Percentiles rank a stretch among this genome's conserved stretches.
Evolutionary conservation across 2,113 vertebrate genomes (phyloP).

Genomic region (Amphiprion ocellaris): DNA sequence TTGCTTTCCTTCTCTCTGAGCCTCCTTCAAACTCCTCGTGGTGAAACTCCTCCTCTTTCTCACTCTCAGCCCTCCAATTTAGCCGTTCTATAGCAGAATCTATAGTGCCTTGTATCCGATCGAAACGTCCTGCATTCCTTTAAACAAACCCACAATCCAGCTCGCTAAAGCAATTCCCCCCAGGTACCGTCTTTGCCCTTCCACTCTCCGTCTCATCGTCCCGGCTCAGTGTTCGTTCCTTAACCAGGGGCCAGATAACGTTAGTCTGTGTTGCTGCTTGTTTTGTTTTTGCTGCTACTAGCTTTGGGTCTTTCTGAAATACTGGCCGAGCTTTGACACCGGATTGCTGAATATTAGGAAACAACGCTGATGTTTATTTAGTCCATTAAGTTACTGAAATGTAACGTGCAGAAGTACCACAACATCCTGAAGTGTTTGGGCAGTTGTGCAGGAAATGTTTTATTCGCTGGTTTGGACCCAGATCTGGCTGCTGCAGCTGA

Average conservation of each 20-base stretch:
- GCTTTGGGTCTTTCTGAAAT: conserved; percentile 22
- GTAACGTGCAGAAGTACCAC: too few relatives aligned
- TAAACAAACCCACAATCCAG: conserved; percentile 39
- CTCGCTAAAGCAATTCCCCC: conserved; percentile 13
- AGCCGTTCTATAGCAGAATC: conserved; percentile 82
- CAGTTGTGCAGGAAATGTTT: not conserved
- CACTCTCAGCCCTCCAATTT: conserved; percentile 54
- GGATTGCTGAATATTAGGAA: too few relatives aligned
- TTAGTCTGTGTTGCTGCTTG: not conserved
- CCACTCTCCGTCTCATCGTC: not conserved
- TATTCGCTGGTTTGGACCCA: not conserved
- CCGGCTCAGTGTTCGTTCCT: not conserved
- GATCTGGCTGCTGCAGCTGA: not conserved
- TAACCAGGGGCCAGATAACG: too few relatives aligned
- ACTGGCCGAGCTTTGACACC: too few relatives aligned
- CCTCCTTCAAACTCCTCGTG: conserved; percentile 7
- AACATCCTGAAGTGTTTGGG: too few relatives aligned
- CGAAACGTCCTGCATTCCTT: conserved; percentile 75
- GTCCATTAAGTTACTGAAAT: too few relatives aligned
- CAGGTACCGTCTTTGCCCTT: not conserved
- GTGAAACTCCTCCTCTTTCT: conserved; percentile 16
- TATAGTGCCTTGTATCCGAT: conserved; percentile 86
- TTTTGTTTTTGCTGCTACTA: conserved; percentile 35
- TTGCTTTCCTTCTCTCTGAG: not conserved
- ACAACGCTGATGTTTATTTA: too few relatives aligned